Evolutionary conservation across 1,140 invertebrate species (phyloP).

Genomic region (Ridgeia piscesae): DNA sequence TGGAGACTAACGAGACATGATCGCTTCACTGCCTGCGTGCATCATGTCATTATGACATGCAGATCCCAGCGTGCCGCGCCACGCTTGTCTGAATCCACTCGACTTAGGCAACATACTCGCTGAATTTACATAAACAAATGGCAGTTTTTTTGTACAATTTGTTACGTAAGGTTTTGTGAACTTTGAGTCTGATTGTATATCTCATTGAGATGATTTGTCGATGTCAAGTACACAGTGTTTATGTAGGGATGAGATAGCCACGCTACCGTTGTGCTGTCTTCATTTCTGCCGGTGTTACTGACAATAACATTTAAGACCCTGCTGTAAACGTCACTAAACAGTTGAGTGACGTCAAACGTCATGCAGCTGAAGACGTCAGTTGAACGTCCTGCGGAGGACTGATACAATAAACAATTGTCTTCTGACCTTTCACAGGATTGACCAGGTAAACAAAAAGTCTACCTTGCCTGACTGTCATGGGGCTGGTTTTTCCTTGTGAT

Average conservation of each 20-base stretch:
- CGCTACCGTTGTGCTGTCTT: neutral
- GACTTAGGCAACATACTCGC: neutral
- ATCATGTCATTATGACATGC: neutral
- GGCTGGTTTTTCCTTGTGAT: neutral
- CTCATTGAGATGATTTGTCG: neutral
- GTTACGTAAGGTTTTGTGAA: neutral
- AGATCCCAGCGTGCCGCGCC: neutral
- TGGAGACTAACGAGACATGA: neutral
- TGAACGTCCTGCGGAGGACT: neutral
- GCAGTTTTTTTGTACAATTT: neutral
- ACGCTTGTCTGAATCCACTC: neutral
- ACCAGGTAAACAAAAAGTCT: neutral
- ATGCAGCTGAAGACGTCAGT: neutral
- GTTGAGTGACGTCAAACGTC: neutral
- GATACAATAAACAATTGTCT: neutral
- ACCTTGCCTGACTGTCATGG: neutral
- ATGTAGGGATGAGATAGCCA: neutral
- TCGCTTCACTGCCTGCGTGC: neutral
- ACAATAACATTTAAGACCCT: neutral
- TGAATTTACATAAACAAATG: neutral
- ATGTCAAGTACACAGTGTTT: neutral
- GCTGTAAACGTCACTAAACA: neutral
- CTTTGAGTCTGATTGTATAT: neutral
- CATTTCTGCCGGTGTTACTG: neutral
- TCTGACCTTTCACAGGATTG: neutral